phyloP scores from a whole-genome alignment of 2,888 invertebrate genomes.

The Cryptocheilus praepositus region DNA sequence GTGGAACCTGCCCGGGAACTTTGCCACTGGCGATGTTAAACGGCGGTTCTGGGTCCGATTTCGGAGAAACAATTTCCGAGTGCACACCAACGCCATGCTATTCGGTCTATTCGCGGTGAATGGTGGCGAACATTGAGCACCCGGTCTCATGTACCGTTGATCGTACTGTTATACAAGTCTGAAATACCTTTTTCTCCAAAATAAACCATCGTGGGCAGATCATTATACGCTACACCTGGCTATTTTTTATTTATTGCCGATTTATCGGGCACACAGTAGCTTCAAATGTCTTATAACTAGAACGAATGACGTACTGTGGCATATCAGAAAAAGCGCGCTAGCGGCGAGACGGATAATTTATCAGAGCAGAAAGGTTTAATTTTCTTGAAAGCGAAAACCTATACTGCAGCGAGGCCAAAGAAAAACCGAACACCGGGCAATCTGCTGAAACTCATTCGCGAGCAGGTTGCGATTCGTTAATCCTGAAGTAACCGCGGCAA shows the following conservation, averaged over 20 bases:
- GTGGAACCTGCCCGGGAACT: too few species aligned
- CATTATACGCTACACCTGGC: too few species aligned
- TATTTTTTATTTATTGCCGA: too few species aligned
- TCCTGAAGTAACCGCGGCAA: background rate
- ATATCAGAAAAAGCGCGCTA: slow-evolving; percentile 17
- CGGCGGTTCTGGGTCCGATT: slow-evolving; percentile 27
- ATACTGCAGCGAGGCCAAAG: background rate
- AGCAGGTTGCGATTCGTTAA: background rate
- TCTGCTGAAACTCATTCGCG: slow-evolving; percentile 2
- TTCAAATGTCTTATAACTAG: too few species aligned
- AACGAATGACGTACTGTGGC: too few species aligned
- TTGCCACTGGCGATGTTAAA: slow-evolving; percentile 28
- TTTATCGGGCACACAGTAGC: too few species aligned
- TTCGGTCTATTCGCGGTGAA: too few species aligned
- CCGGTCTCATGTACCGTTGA: background rate
- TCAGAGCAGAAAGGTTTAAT: slow-evolving; percentile 32
- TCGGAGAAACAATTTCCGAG: slow-evolving; percentile 14
- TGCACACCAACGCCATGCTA: slow-evolving; percentile 17
- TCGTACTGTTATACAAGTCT: slow-evolving; percentile 13
- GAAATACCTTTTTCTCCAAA: slow-evolving; percentile 12
- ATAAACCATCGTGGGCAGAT: too few species aligned
- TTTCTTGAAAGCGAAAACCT: slow-evolving; percentile 34
- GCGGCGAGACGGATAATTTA: slow-evolving; percentile 25
- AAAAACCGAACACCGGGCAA: background rate
- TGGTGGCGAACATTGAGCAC: too few species aligned